Evolutionary conservation across 2,797 vertebrate genomes (phyloP).

Genomic region (Clarias fuscus): DNA sequence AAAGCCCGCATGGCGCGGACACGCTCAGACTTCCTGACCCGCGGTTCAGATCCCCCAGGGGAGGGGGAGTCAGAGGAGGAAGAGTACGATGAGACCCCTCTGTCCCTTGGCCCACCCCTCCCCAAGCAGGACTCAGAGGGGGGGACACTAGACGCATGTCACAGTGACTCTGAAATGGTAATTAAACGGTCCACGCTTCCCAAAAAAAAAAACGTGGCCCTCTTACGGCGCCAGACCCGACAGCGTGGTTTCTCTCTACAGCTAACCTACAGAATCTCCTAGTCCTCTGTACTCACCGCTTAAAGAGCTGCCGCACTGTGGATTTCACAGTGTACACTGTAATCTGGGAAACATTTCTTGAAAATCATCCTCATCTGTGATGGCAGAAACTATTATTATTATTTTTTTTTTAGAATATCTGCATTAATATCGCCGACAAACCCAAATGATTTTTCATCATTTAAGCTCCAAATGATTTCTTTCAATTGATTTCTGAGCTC

Average conservation of each 20-base stretch:
- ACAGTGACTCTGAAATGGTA: conserved; percentile 99
- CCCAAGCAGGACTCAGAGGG: conserved; percentile 63
- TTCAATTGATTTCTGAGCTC: neutral
- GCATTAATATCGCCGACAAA: neutral
- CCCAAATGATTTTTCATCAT: neutral
- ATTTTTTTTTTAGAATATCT: neutral
- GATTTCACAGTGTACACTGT: conserved; percentile 23
- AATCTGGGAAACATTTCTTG: conserved; percentile 30
- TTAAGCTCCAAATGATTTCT: no score
- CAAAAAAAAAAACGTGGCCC: neutral
- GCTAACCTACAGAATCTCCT: conserved; percentile 50
- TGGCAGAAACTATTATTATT: conserved; percentile 15
- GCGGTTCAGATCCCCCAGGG: conserved; percentile 83
- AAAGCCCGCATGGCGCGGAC: conserved; percentile 99
- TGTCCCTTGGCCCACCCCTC: conserved; percentile 84
- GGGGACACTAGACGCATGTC: conserved; percentile 85
- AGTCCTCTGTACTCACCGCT: conserved; percentile 48
- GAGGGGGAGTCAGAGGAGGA: conserved; percentile 96
- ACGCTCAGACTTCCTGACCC: conserved; percentile 99
- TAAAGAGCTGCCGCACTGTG: conserved; percentile 35
- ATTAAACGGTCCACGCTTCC: conserved; percentile 62
- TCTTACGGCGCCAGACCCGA: neutral
- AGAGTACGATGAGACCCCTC: conserved; percentile 76
- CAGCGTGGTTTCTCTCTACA: conserved; percentile 40
- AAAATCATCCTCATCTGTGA: conserved; percentile 52